These are phyloP conservation scores for Alviniconcha strummeri DNA, from an alignment of 2,888 invertebrate genomes.

Conservation along the genomic window DNA sequence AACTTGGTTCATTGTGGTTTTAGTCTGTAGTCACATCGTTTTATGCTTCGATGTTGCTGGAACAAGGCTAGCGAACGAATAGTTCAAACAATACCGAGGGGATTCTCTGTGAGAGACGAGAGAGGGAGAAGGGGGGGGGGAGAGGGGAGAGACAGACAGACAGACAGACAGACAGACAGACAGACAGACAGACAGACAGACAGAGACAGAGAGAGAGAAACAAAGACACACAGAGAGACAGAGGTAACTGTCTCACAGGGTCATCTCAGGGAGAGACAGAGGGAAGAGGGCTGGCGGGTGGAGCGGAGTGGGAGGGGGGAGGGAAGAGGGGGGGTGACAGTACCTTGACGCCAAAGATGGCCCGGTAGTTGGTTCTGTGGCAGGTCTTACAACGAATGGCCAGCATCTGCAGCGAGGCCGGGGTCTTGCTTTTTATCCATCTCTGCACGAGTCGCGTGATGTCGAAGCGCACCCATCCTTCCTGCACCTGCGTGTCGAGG, in stretches of 20 bases:
- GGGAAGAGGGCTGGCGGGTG: too few species aligned
- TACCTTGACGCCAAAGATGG: constrained; percentile 55
- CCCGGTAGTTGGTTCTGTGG: constrained; percentile 49
- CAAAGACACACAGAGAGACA: not conserved
- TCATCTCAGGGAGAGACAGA: too few species aligned
- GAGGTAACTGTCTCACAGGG: too few species aligned
- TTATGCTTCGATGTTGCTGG: too few species aligned
- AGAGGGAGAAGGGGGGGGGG: too few species aligned
- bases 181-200: not conserved
- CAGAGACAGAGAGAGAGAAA: not conserved
- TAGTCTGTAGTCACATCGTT: too few species aligned
- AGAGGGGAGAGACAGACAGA: not conserved
- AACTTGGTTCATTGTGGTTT: too few species aligned
- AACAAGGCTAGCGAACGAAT: too few species aligned
- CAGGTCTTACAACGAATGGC: constrained; percentile 59
- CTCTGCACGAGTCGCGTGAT: constrained; percentile 50
- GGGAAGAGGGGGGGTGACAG: too few species aligned
- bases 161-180: not conserved
- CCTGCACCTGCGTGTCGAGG: constrained; percentile 53
- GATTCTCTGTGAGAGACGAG: too few species aligned
- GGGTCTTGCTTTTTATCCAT: constrained; percentile 52
- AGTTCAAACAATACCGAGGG: too few species aligned
- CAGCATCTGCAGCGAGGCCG: constrained; percentile 51
- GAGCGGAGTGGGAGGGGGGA: too few species aligned
- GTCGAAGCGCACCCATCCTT: constrained; percentile 61